Evolutionary conservation across 2,113 vertebrate genomes (phyloP), one percentile per base, ranked within the genome.

Genomic region (Pomatostomus ruficeps): DNA sequence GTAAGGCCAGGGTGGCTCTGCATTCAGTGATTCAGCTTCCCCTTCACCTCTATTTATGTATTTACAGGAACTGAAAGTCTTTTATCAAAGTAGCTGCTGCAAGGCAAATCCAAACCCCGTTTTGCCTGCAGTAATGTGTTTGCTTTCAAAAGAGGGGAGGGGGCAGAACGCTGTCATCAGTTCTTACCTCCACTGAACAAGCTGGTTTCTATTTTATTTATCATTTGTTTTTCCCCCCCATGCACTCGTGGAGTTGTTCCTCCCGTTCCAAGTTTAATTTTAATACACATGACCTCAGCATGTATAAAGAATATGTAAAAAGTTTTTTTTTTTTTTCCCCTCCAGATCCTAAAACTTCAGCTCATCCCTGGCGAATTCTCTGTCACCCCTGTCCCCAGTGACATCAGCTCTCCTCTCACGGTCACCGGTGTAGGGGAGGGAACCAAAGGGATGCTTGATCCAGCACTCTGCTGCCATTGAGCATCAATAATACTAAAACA

Each of bases 401-500:
- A 6, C 6, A 45, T 1, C 58, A 63, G 55, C 26, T 48, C 62
- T 75, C 33, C 65, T 78, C 33, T 52, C 70, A 45, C 7, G 58
- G 68, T 45, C 62, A 72, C 75, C 62, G 46, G 8, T 42, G 31
- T 20, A 54, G 63, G 17, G 8, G 29, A 45, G 26, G n/a, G 42
- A 38, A 23, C 40, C 15, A 6, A 59, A 65, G 43, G 74, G 74
- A 54, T 45, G 54, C 70, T 55, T 72, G 35, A 65, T 17, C 92
- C 77, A 59, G 76, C 66, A 89, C 92, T 85, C 70, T 55, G 91
- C 95, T 96, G 87, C 61, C 91, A 78, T 91, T 68, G 79, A 58
- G 91, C 85, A 95, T 83, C 88, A 94, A 28, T 25, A 52, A 70
- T 25, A 93, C 90, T 83, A 96, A 95, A 93, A 96, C 88, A 90